Evolutionary conservation across 92 coral and sea anemone genomes (phyloP), one percentile per base, ranked within the genome.

Genomic region (Porites cylindrica): DNA sequence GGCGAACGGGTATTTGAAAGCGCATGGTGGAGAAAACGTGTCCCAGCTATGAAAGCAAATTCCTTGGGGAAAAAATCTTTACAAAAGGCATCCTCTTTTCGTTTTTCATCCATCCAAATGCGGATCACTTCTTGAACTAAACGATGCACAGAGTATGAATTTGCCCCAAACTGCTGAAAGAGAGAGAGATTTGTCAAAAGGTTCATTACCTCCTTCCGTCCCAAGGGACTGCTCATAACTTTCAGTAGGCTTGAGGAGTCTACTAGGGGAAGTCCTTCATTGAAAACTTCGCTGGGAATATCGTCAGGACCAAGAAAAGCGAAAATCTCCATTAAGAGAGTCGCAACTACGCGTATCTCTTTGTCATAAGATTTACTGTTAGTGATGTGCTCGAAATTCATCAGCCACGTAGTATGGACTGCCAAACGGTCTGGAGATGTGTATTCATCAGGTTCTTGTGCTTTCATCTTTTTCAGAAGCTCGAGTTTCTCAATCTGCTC

Each of bases 81-180:
- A 4, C 61, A 56, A 14, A 56, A 56, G 26, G 26, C 23, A 56
- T 62, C 52, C 10, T 52, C 51, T 32, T 66, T 52, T 62, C 66
- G 17, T 14, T 84, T 72, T 18, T 82, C 66, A 16, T 69, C 77
- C 7, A 94, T 76, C 73, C 77, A 86, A 56, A 66, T 75, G 13
- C 94, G 89, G 75, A 94, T 90, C 8, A 92, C 98, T 60, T 94
- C 94, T 70, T 94, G 98, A 54, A 94, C 98, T 51, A 94, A 80
- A 13, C 96, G 90, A 62, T 94, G 98, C 53, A 94, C 98, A 74
- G 92, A 84, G 72, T 82, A 80, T 43, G 94, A 92, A 17, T 29
- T 21, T 21, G 73, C 73, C 6, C 73, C 61, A 56, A 56, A 56
- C 61, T 56, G 13, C 0, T 56, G 61, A 56, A 56, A 56, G 61